Percentiles rank a stretch among this genome's conserved stretches.
These are phyloP conservation scores for Pogonomyrmex californicus DNA, from an alignment of 1,140 invertebrate genomes.

Conservation along the genomic window DNA sequence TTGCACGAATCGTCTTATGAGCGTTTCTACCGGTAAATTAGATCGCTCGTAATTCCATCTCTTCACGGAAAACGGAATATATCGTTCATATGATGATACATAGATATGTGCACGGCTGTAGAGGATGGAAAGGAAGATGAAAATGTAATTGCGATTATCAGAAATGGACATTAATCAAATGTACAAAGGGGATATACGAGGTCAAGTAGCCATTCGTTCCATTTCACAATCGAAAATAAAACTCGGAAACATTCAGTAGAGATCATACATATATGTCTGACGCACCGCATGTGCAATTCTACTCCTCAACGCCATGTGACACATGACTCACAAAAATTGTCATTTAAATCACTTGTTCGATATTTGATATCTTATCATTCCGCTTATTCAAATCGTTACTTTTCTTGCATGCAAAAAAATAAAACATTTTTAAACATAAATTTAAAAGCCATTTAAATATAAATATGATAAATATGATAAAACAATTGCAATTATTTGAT, in stretches of 20 bases:
- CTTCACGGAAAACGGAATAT: slow-evolving; percentile 2
- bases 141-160: slow-evolving; percentile 46
- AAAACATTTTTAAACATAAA: background rate
- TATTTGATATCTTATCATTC: background rate
- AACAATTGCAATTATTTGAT: background rate
- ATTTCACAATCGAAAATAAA: slow-evolving; percentile 58
- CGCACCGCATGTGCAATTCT: slow-evolving; percentile 25
- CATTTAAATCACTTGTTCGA: slow-evolving; percentile 27
- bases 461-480: background rate
- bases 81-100: slow-evolving; percentile 13
- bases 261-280: slow-evolving; percentile 24
- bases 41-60: slow-evolving; percentile 61
- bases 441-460: background rate
- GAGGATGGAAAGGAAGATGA: background rate
- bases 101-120: too few species aligned
- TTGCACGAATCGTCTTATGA: slow-evolving; percentile 71
- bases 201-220: slow-evolving; percentile 8
- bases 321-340: slow-evolving; percentile 8
- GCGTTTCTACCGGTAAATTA: slow-evolving; percentile 73
- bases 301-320: slow-evolving; percentile 45
- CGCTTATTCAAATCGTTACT: slow-evolving; percentile 1
- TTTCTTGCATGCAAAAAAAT: background rate
- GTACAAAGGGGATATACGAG: background rate
- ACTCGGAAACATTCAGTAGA: slow-evolving; percentile 30
- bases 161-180: slow-evolving; percentile 60